A percentile compares a stretch with the other conserved stretches of the same genome.
phyloP scores from a whole-genome alignment of 2,797 vertebrate species.

The Pantherophis vulpinus region DNA sequence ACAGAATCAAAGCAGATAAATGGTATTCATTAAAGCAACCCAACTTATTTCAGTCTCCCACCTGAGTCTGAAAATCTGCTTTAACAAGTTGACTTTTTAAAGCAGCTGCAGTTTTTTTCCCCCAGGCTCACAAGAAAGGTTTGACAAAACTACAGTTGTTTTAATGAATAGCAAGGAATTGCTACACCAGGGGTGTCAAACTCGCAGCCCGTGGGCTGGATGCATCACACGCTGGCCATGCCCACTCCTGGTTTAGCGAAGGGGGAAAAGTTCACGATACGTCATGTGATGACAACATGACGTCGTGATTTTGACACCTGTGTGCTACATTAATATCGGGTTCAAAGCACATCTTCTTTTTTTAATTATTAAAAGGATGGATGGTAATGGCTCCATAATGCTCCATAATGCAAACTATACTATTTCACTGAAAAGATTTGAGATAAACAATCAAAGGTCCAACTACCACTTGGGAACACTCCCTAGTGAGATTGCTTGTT shows the following conservation, averaged over 20 bases:
- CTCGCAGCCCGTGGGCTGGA: too few species aligned
- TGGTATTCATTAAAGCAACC: not conserved
- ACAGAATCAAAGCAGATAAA: not conserved
- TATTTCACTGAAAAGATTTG: not conserved
- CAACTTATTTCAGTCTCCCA: not conserved
- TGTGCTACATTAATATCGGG: not conserved
- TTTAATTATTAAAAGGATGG: not conserved
- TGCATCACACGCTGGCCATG: rapidly evolving
- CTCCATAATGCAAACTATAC: not conserved
- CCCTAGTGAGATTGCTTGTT: not conserved
- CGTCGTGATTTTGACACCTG: too few species aligned
- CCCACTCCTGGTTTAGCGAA: too few species aligned
- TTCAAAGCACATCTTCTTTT: not conserved
- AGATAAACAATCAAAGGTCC: not conserved
- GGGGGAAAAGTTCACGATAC: too few species aligned
- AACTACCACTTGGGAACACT: not conserved
- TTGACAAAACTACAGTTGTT: not conserved
- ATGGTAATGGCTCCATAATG: not conserved
- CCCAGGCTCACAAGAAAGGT: not conserved
- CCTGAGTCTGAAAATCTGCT: not conserved
- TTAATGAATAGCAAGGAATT: not conserved
- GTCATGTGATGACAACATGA: too few species aligned
- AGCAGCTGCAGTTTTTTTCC: not conserved
- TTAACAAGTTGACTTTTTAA: not conserved
- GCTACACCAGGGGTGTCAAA: too few species aligned